A percentile compares a stretch with the other conserved stretches of the same genome.
phyloP scores from a whole-genome alignment of 2,113 vertebrate genomes.

The Pavo muticus region DNA sequence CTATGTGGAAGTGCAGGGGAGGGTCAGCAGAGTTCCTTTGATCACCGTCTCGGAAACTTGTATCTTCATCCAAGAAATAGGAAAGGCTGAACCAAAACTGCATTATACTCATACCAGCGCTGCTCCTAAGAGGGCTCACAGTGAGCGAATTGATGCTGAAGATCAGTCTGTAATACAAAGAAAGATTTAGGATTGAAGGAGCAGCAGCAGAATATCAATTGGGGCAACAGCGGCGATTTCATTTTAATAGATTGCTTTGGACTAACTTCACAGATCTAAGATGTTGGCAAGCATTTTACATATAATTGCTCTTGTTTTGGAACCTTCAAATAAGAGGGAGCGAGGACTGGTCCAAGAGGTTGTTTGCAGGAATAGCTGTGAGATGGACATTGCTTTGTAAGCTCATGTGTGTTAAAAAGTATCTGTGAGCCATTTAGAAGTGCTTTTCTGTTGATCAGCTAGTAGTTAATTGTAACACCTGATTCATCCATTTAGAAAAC shows the following conservation, averaged over 20 bases:
- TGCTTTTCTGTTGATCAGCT: background rate
- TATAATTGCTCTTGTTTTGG: background rate
- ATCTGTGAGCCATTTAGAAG: background rate
- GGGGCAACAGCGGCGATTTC: background rate
- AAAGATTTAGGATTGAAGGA: background rate
- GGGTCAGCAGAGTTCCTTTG: background rate
- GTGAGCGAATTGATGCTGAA: background rate
- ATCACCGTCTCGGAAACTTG: background rate
- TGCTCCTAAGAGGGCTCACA: background rate
- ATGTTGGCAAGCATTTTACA: background rate
- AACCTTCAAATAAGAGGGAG: background rate
- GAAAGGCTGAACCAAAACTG: background rate
- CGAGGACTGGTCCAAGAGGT: background rate
- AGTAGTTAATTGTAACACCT: background rate
- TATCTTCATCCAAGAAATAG: background rate
- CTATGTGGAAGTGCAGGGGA: background rate
- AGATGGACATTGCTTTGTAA: background rate
- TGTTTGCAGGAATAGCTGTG: background rate
- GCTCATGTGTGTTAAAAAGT: background rate
- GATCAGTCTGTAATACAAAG: background rate
- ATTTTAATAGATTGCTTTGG: background rate
- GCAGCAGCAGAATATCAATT: background rate
- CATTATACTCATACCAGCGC: background rate
- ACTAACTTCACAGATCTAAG: background rate
- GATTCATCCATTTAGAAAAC: background rate